These are phyloP conservation scores for Perca schrenkii DNA, from an alignment of 2,113 vertebrate species.

Conservation along the genomic window DNA sequence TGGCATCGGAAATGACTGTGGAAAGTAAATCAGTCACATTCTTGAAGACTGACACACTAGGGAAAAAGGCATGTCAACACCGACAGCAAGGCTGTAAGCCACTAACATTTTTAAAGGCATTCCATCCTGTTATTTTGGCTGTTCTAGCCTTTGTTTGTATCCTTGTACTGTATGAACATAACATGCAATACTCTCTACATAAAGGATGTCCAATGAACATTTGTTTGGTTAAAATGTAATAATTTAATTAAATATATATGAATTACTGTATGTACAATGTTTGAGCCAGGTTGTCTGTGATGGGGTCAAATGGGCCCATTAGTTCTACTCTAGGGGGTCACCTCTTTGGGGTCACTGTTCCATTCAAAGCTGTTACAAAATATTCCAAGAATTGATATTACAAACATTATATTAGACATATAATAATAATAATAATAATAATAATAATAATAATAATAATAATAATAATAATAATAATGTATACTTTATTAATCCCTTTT, in stretches of 20 bases:
- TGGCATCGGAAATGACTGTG: constrained; percentile 69
- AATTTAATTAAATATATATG: not conserved
- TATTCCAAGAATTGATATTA: not conserved
- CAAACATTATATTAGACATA: too few relatives aligned
- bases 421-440: too few relatives aligned
- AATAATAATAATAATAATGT: too few relatives aligned
- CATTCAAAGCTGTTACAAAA: not conserved
- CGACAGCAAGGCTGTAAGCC: constrained; percentile 53
- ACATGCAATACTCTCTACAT: not conserved
- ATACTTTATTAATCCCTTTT: too few relatives aligned
- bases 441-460: too few relatives aligned
- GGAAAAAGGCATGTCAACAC: constrained; percentile 48
- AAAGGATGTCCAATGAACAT: not conserved
- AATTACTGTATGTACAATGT: not conserved
- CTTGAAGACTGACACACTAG: constrained; percentile 54
- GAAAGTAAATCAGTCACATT: constrained; percentile 66
- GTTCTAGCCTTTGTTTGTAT: constrained; percentile 5
- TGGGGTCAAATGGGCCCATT: not conserved
- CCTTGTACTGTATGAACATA: constrained; percentile 1
- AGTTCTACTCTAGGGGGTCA: not conserved
- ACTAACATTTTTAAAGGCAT: constrained; percentile 34
- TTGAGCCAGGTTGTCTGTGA: not conserved
- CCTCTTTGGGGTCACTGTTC: not conserved
- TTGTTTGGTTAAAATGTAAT: not conserved
- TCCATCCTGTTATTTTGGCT: constrained; percentile 26